Conservation (phyloP, 2,888 invertebrate genomes). For the Beris morrisii region DNA sequence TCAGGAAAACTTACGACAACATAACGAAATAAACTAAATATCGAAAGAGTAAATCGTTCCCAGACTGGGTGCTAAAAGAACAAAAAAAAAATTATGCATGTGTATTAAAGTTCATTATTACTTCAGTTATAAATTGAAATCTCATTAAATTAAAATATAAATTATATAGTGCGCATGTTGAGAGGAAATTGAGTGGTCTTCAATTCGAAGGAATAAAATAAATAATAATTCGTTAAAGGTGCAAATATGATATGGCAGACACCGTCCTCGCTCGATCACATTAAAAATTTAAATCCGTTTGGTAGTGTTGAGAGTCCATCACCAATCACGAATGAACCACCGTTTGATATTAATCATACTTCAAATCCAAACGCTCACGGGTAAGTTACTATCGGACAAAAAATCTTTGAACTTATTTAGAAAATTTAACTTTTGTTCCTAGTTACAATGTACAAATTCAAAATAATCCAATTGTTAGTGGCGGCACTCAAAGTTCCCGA, state of each 20-base stretch:
- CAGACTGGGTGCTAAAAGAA: too few species aligned
- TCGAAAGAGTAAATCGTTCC: too few species aligned
- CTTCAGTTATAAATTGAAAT: too few species aligned
- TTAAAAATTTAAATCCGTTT: constrained; percentile 51
- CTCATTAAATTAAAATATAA: constrained; percentile 3
- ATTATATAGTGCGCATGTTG: constrained; percentile 1
- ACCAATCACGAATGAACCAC: constrained; percentile 53
- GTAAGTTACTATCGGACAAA: constrained; percentile 41
- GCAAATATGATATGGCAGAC: constrained; percentile 54
- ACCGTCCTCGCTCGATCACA: constrained; percentile 51
- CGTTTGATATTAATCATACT: constrained; percentile 48
- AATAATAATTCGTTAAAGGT: constrained; percentile 43
- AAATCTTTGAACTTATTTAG: not conserved
- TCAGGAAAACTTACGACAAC: too few species aligned
- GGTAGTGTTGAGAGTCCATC: constrained; percentile 56
- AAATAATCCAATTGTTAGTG: constrained; percentile 48
- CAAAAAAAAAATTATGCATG: too few species aligned
- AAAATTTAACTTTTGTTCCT: not conserved
- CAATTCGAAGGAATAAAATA: constrained; percentile 12
- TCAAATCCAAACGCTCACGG: constrained; percentile 56
- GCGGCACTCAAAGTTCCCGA: constrained; percentile 49
- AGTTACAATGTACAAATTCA: constrained; percentile 56
- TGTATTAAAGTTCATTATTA: too few species aligned
- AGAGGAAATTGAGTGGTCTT: not conserved
- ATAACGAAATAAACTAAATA: too few species aligned